These are phyloP conservation scores for Oreotrochilus melanogaster DNA, from an alignment of 2,113 vertebrate species.

Conservation along the genomic window DNA sequence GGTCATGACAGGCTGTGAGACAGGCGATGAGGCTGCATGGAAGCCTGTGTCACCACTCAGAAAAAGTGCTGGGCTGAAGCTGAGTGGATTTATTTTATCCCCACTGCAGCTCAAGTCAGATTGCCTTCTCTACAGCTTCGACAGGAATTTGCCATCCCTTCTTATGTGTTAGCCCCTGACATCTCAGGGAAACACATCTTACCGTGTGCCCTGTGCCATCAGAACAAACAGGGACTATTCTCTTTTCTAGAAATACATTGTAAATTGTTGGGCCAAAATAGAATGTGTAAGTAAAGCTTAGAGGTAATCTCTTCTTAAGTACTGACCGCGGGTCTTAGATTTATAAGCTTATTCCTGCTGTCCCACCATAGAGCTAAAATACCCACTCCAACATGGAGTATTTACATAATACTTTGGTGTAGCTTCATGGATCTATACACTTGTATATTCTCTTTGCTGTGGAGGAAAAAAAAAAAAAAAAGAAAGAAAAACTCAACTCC, in stretches of 20 bases:
- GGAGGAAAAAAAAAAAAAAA: not conserved
- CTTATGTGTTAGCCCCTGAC: not conserved
- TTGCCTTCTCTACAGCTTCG: not conserved
- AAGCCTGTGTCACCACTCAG: not conserved
- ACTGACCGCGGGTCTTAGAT: constrained; percentile 25
- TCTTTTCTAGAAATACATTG: constrained; percentile 43
- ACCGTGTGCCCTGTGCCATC: not conserved
- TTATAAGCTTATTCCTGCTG: constrained; percentile 61
- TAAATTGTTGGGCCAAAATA: constrained; percentile 65
- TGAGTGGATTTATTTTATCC: constrained; percentile 23
- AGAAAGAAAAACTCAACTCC: not conserved
- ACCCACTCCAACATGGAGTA: not conserved
- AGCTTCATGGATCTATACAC: not conserved
- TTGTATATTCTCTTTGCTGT: not conserved
- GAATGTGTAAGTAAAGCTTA: constrained; percentile 70
- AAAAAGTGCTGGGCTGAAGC: constrained; percentile 18
- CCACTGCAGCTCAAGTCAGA: not conserved
- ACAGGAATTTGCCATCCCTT: not conserved
- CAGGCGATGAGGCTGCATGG: not conserved
- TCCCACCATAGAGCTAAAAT: constrained; percentile 62
- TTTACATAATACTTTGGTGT: constrained; percentile 4
- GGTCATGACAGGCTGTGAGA: not conserved
- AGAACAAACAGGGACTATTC: not conserved
- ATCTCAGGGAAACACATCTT: constrained; percentile 8
- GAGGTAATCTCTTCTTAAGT: constrained; percentile 68